phyloP scores from a whole-genome alignment of 2,888 invertebrate species.

The Drepanosiphum platanoidis region DNA sequence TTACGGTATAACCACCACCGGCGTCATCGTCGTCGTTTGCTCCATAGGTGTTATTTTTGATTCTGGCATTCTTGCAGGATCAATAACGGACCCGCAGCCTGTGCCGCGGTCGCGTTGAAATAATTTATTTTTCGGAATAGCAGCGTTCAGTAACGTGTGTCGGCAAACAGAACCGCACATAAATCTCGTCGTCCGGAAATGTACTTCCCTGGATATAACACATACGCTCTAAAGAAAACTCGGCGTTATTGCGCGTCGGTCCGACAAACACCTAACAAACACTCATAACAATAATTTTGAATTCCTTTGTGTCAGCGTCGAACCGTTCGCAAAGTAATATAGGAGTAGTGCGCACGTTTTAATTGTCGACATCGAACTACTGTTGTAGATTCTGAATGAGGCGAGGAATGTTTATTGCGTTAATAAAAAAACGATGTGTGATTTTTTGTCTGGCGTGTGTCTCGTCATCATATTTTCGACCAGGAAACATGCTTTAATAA shows the following conservation, averaged over 20 bases:
- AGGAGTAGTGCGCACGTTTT: neutral
- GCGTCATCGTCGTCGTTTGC: neutral
- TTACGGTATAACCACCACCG: neutral
- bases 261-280: neutral
- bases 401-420: neutral
- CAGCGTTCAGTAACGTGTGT: neutral
- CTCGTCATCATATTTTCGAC: no score
- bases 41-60: neutral
- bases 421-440: neutral
- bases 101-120: neutral
- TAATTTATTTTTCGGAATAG: constrained; percentile 24
- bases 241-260: neutral
- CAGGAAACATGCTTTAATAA: no score
- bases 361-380: no score
- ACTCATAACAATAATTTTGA: neutral
- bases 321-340: neutral
- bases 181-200: constrained; percentile 4
- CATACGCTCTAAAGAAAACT: neutral
- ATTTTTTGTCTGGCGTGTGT: neutral
- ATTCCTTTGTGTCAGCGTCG: neutral
- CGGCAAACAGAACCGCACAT: constrained; percentile 19
- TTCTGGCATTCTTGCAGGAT: constrained; percentile 1
- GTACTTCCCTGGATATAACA: neutral
- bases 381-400: no score
- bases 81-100: neutral